Evolutionary conservation across 2,113 vertebrate species (phyloP).

Genomic region (Globicephala melas): DNA sequence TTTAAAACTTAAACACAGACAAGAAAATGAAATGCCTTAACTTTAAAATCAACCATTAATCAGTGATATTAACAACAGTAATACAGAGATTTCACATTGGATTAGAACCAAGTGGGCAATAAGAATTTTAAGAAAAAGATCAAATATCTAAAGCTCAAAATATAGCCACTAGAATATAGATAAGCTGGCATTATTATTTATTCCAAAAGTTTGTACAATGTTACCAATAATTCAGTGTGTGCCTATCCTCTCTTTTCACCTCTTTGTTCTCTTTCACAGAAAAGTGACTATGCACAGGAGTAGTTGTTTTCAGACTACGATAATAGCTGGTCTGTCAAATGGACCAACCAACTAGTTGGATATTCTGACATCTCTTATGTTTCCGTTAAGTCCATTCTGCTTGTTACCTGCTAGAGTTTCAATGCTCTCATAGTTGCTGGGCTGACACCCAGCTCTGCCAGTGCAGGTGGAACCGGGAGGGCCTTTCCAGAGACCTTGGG

Average conservation of each 20-base stretch:
- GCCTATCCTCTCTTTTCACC: not conserved
- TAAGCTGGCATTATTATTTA: not conserved
- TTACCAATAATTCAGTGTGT: not conserved
- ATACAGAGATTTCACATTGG: constrained; percentile 35
- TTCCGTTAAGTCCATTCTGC: not conserved
- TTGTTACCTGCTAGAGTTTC: not conserved
- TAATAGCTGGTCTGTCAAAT: not conserved
- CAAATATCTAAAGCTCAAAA: constrained; percentile 49
- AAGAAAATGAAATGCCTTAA: constrained; percentile 57
- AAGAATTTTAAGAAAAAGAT: constrained; percentile 50
- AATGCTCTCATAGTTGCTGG: not conserved
- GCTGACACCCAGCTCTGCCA: not conserved
- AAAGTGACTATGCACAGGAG: not conserved
- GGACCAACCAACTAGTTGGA: not conserved
- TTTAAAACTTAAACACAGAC: constrained; percentile 14
- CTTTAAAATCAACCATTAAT: constrained; percentile 57
- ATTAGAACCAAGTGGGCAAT: constrained; percentile 17
- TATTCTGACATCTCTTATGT: not conserved
- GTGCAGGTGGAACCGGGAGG: not conserved
- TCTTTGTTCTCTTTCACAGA: constrained; percentile 3
- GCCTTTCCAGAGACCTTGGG: not conserved
- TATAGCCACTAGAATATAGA: not conserved
- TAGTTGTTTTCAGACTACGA: not conserved
- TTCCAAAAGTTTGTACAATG: not conserved
- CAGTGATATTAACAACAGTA: not conserved